A percentile compares a stretch with the other conserved stretches of the same genome.
Conservation (phyloP, 2,797 vertebrate species). For the Staurois parvus region DNA sequence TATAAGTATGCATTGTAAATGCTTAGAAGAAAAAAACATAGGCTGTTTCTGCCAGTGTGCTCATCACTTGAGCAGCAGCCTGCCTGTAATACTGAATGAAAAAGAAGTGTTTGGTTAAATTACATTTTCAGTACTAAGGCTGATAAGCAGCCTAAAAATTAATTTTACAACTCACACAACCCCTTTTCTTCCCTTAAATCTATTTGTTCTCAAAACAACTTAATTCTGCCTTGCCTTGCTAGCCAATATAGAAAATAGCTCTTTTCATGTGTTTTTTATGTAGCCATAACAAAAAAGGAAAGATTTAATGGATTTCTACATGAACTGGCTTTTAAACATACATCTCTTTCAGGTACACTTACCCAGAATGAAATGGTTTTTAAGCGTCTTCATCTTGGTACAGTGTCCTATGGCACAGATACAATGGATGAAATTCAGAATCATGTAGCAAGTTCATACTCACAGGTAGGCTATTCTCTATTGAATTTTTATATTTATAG, state of each 20-base stretch:
- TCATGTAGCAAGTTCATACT: conserved; percentile 85
- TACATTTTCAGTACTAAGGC: too few species aligned
- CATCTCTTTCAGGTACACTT: conserved; percentile 85
- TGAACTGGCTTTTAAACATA: conserved; percentile 6
- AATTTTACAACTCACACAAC: too few species aligned
- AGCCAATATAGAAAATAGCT: not conserved
- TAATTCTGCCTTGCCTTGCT: not conserved
- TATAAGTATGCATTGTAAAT: too few species aligned
- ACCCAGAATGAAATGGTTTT: conserved; percentile 99
- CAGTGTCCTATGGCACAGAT: conserved; percentile 91
- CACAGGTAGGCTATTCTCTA: conserved; percentile 79
- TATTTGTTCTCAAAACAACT: too few species aligned
- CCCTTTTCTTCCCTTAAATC: too few species aligned
- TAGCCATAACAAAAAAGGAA: not conserved
- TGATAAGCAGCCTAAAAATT: too few species aligned
- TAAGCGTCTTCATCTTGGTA: conserved; percentile 85
- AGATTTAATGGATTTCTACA: not conserved
- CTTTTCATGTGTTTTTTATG: not conserved
- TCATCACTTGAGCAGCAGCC: too few species aligned
- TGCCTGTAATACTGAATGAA: too few species aligned
- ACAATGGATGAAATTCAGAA: conserved; percentile 98
- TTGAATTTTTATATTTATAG: conserved; percentile 2
- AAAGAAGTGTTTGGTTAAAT: too few species aligned
- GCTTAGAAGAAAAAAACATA: too few species aligned
- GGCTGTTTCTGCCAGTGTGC: too few species aligned